Evolutionary conservation across 2,113 vertebrate species (phyloP), one percentile per base, ranked within the genome.

Genomic region (Deroptyus accipitrinus): DNA sequence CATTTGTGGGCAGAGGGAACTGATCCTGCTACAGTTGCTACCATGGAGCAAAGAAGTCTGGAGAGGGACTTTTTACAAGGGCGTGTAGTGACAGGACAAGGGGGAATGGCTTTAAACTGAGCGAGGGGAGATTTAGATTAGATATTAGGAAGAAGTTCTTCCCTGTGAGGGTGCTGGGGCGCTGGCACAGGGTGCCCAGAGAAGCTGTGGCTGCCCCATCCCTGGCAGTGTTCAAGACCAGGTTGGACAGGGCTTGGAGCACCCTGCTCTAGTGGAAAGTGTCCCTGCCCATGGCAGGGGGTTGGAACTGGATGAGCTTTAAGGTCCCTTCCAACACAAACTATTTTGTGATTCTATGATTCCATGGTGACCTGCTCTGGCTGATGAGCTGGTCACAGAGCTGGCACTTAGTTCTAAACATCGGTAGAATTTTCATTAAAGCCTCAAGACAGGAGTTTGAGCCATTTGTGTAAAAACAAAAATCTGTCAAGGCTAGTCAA

Each of bases 401-500:
- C 59, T 80, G 54, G 37, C 11, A 7, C 0, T 0, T 5, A 3
- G 37, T 55, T 88, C 70, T 33, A 30, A 41, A 80, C 83, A 76
- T 48, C 3, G 7, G 28, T 0, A 19, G n/a, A 48, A 35, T 57
- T 92, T 82, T 74, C 7, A 0, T 86, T 54, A 57, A 80, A 42
- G 10, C 37, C 28, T 88, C n/a, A 49, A 59, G 72, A 79, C 16
- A 37, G 23, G 63, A 83, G 49, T 49, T 80, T 15, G 41, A 89
- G 57, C 54, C 33, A 5, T 79, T 95, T 46, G 31, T 63, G 62
- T 77, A 46, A 62, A 85, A 69, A 17, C 39, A 63, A 83, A 93
- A 94, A 77, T 83, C 75, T 86, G 87, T 83, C 93, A 83, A 83
- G 68, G 23, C 84, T 49, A 77, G 44, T 72, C 75, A 92, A 67